Conservation (phyloP, 64 coral and sea anemone species). For the Montipora sp. region DNA sequence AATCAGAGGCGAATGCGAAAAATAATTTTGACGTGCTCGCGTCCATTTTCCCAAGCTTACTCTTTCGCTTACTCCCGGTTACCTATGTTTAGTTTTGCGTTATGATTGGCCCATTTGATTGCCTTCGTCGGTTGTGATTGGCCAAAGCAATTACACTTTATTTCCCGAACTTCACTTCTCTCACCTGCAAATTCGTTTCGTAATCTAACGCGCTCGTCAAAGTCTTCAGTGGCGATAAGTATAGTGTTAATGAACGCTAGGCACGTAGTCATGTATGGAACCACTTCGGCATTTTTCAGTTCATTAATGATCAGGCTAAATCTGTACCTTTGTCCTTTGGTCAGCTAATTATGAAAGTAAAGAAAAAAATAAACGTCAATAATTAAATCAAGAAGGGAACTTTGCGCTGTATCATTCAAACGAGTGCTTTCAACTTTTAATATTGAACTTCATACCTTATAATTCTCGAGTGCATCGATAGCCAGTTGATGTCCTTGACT, state of each 20-base stretch:
- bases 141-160: no score
- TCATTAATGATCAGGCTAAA: conserved; percentile 98
- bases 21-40: no score
- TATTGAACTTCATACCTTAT: conserved; percentile 72
- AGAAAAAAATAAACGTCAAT: not conserved
- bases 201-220: conserved; percentile 87
- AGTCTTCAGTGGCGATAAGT: conserved; percentile 94
- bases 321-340: conserved; percentile 95
- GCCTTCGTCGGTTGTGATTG: no score
- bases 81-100: no score
- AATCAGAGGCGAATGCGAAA: no score
- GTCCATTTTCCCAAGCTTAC: no score
- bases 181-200: conserved; percentile 94
- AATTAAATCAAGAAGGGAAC: not conserved
- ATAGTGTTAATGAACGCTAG: conserved; percentile 96
- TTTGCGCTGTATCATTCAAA: no score
- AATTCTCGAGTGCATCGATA: conserved; percentile 96
- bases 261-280: conserved; percentile 93
- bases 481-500: conserved; percentile 83
- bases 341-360: conserved; percentile 53
- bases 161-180: not conserved
- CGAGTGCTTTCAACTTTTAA: no score
- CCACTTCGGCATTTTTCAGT: conserved; percentile 90
- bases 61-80: no score
- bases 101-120: no score